Base-by-base conservation (phyloP, 1,140 invertebrate genomes). In the Plectrocnemia conspersa region DNA sequence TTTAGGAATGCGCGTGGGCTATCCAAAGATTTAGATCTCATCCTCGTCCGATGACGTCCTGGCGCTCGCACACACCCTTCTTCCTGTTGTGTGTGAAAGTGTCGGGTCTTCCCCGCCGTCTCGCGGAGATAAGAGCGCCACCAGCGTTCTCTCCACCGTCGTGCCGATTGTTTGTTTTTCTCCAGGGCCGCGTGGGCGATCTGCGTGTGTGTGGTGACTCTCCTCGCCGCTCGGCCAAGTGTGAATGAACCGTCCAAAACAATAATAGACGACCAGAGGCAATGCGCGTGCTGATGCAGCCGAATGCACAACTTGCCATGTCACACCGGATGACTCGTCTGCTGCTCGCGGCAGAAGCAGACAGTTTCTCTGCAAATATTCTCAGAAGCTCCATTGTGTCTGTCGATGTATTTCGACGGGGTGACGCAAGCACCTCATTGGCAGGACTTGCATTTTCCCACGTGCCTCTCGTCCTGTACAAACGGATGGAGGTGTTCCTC, bases 171-270 rank as follows among this genome's bases (percentile, higher is more conserved):
- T 45, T 23, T 45, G n/a, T 50, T 50, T 50, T 50, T 5, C 33
- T 9, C 21, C 10, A 18, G 47, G 4, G 33, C 18, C 33, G 47
- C 47, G 47, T 50, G 47, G 47, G 47, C n/a, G n/a, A n/a, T n/a
- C n/a, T n/a, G n/a, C n/a, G n/a, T 27, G 22, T 13, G 47, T 21
- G 21, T 38, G n/a, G 47, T 50, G 47, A 50, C 47, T 27, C 21
- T 40, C n/a, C 36, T 36, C 9, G 44, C 44, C 44, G 46, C 46
- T 35, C 47, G 33, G 47, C 47, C 47, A 50, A 50, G 47, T 50
- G 47, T 50, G 47, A 50, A 50, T 50, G 47, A 50, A 50, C 47
- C 47, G 47, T 35, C 33, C 18, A 38, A 32, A 50, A 50, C 27
- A 50, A 50, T 50, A 50, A 50, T 50, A 50, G 47, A 50, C 47